Conservation (phyloP, 1,140 invertebrate species). For the Orius insidiosus region DNA sequence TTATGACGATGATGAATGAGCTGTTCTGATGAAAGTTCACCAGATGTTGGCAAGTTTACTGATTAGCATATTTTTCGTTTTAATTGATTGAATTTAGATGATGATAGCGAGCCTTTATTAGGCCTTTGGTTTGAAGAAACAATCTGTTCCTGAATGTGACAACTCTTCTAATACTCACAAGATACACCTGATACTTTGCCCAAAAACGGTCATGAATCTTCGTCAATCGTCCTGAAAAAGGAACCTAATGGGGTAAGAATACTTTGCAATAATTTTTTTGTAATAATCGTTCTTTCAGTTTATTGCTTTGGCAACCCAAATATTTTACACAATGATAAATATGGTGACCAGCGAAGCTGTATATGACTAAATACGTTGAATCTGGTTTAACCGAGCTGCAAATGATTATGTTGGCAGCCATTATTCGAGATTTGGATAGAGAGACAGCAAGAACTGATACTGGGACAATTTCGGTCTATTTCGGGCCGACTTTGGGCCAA, state of each 20-base stretch:
- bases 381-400: conserved; percentile 54
- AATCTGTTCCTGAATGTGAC: conserved; percentile 46
- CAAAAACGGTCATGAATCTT: conserved; percentile 18
- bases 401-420: conserved; percentile 61
- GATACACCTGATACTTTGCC: conserved; percentile 10
- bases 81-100: conserved; percentile 27
- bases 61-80: neutral
- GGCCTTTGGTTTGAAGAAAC: conserved; percentile 88
- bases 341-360: conserved; percentile 44
- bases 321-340: conserved; percentile 54
- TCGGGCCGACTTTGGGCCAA: conserved; percentile 45
- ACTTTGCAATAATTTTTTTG: conserved; percentile 53
- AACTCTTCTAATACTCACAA: conserved; percentile 12
- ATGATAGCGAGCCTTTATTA: conserved; percentile 79
- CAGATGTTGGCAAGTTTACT: conserved; percentile 51
- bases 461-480: conserved; percentile 57
- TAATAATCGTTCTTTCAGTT: conserved; percentile 34
- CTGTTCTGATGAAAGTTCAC: conserved; percentile 74
- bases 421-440: conserved; percentile 69
- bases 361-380: conserved; percentile 37
- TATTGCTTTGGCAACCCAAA: conserved; percentile 57
- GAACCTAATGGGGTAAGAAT: conserved; percentile 65
- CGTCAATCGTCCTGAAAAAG: conserved; percentile 62
- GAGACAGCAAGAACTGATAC: conserved; percentile 66
- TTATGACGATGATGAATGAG: conserved; percentile 78